Evolutionary conservation across 2,888 invertebrate species (phyloP), one percentile per base, ranked within the genome.

Genomic region (Automeris io): DNA sequence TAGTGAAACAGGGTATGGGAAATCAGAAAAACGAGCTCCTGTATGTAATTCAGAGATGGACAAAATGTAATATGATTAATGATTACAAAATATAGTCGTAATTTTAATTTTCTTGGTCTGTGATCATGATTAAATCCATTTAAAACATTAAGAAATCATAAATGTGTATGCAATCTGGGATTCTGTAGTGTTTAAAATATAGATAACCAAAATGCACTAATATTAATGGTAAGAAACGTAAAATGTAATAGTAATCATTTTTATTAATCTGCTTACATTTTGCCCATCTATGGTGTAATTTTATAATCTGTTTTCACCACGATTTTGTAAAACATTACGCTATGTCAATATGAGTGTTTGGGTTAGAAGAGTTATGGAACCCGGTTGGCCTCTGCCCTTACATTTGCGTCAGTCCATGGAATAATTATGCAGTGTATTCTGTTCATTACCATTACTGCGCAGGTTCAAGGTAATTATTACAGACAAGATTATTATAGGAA

Each of bases 391-490:
- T 65, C 47, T 78, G 74, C 49, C 75, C 79, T 49, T 41, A 54
- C 66, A 64, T 73, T 69, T 76, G 73, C 80, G 80, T 80, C 80
- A 78, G 79, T 74, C 71, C 64, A 53, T 55, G 49, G 73, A 74
- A 79, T 72, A 80, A 82, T 81, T 80, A 80, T 68, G 61, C 65
- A 66, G 49, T 57, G 62, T 60, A 56, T 65, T 66, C 61, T 42
- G 62, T 68, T 73, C 66, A 72, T 72, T 73, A 69, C 49, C 46
- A 60, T 64, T 54, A 57, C 40, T 45, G 24, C 50, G 54, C 46
- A 48, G 59, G 53, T 40, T 40, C 39, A 40, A 18, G 37, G 40
- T 39, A 44, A 40, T 36, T 24, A 33, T 36, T 36, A 33, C 33
- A 16, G 16, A 26, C 13, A 26, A 26, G 19, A 38, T 16, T 38